Conservation (phyloP, 2,888 invertebrate species). For the Andrena dorsata region DNA sequence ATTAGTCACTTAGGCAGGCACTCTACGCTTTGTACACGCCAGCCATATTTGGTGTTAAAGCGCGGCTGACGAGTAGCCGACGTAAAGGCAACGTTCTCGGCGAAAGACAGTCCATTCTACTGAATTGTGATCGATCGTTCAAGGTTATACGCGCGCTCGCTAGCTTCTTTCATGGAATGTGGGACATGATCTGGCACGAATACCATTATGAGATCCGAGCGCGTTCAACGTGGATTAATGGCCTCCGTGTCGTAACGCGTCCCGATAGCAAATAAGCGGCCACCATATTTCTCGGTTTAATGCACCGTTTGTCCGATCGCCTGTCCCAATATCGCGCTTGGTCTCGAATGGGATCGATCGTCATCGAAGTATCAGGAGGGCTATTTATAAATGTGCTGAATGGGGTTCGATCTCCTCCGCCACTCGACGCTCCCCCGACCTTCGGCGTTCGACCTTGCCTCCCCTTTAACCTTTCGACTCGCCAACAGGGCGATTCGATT, state of each 20-base stretch:
- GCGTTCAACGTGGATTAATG: slow-evolving; percentile 40
- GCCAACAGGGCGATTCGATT: slow-evolving; percentile 39
- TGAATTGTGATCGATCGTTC: slow-evolving; percentile 18
- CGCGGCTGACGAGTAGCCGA: not conserved
- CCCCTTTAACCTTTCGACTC: slow-evolving; percentile 58
- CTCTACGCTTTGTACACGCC: no score
- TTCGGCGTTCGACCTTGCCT: slow-evolving; percentile 56
- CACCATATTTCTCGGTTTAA: slow-evolving; percentile 50
- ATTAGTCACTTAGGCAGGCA: no score
- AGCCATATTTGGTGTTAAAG: not conserved
- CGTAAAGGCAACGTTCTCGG: slow-evolving; percentile 1
- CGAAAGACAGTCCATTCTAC: not conserved
- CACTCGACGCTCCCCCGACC: slow-evolving; percentile 27
- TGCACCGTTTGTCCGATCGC: slow-evolving; percentile 17
- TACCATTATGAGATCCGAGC: slow-evolving; percentile 12
- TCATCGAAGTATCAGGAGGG: not conserved
- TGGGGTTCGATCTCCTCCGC: slow-evolving; percentile 22
- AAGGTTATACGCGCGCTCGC: slow-evolving; percentile 30
- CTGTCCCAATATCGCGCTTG: not conserved
- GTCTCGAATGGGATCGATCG: not conserved
- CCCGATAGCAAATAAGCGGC: slow-evolving; percentile 46
- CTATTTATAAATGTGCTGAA: slow-evolving; percentile 43
- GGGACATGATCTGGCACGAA: slow-evolving; percentile 45
- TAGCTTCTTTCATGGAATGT: slow-evolving; percentile 44
- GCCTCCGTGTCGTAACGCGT: slow-evolving; percentile 22